Evolutionary conservation across 2,888 invertebrate genomes (phyloP), one percentile per base, ranked within the genome.

Genomic region (Eupithecia centaureata): DNA sequence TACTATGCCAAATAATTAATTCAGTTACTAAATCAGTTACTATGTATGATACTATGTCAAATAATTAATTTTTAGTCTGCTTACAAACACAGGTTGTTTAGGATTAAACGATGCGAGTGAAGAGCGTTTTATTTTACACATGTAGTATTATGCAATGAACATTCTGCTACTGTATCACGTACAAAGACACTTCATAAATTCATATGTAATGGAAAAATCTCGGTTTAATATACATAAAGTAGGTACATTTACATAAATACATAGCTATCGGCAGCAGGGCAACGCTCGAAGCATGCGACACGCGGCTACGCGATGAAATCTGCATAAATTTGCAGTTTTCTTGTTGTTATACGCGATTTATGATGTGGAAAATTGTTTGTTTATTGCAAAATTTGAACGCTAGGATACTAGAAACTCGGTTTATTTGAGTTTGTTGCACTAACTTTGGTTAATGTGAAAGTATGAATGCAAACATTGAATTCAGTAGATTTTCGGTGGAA

Each of bases 281-380:
- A 80, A 81, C 81, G 84, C 78, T 75, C 79, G 76, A 60, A 70
- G 68, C 75, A 79, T 78, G 81, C 84, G 86, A 83, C 84, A 84
- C 84, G 81, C 84, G 80, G 84, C 80, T 74, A 3, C 77, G 83
- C 83, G 78, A 83, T 84, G 82, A 89, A 88, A 90, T 90, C 87
- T 90, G 87, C 90, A 91, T 91, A 87, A 86, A 89, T 90, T 89
- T 90, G 87, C 89, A 90, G 88, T 91, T 89, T 87, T 86, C 88
- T 87, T 88, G 87, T 85, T 89, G 86, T 87, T 87, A 84, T 81
- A 83, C 81, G 76, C 81, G 79, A 86, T 87, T 86, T 88, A 90
- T 85, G 82, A 82, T 77, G 82, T 83, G 86, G 85, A 88, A 89
- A 90, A 89, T 89, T 88, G 84, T 84, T 88, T 88, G 87, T 90